These are phyloP conservation scores for Rhinatrema bivittatum DNA, from an alignment of 2,797 vertebrate genomes.

Conservation along the genomic window DNA sequence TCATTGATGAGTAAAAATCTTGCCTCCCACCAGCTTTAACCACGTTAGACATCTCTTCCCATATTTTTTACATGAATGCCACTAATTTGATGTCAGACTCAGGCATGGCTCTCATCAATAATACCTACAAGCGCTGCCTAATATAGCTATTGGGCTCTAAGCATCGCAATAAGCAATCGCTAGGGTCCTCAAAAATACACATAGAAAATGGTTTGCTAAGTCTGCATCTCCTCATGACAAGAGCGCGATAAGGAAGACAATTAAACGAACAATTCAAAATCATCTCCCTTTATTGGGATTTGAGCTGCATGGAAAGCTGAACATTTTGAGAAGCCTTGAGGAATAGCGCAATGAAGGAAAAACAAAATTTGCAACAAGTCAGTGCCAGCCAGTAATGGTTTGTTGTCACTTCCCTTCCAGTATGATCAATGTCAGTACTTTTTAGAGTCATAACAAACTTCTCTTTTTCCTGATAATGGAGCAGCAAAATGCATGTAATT, in stretches of 20 bases:
- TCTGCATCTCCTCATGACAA: slow-evolving; percentile 21
- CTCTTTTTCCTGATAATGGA: background rate
- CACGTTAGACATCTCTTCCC: slow-evolving; percentile 50
- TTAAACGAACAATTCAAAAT: slow-evolving; percentile 8
- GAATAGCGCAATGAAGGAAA: background rate
- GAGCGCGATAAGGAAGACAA: slow-evolving; percentile 23
- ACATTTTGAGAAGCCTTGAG: background rate
- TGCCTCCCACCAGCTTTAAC: slow-evolving; percentile 50
- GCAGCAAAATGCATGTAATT: too few species aligned
- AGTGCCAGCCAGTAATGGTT: background rate
- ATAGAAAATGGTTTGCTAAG: slow-evolving; percentile 22
- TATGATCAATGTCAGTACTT: background rate
- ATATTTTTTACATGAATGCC: slow-evolving; percentile 46
- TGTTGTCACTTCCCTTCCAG: background rate
- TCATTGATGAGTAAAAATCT: slow-evolving; percentile 37
- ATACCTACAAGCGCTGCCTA: slow-evolving; percentile 59
- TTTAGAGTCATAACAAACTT: background rate
- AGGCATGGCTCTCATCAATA: slow-evolving; percentile 70
- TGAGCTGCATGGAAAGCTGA: background rate
- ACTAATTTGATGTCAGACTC: slow-evolving; percentile 59
- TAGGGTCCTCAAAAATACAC: slow-evolving; percentile 22
- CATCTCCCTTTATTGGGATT: background rate
- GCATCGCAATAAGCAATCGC: slow-evolving; percentile 41
- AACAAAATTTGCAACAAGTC: background rate
- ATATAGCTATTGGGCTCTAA: slow-evolving; percentile 22